A percentile compares a stretch with the other conserved stretches of the same genome.
Evolutionary conservation across 2,797 vertebrate genomes (phyloP).

Genomic region (Thamnophis elegans): DNA sequence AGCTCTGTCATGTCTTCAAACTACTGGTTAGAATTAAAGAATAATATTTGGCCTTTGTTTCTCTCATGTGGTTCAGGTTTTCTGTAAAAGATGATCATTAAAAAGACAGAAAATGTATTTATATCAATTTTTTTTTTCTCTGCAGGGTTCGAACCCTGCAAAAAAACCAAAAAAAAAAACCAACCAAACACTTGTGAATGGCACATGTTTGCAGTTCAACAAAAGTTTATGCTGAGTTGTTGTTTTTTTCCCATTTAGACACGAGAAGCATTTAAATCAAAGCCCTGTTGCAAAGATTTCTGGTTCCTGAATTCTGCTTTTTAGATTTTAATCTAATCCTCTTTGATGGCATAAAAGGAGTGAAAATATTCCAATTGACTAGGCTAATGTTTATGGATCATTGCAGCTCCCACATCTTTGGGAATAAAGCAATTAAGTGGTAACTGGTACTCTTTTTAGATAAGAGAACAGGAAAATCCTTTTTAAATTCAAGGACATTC

Average conservation of each 20-base stretch:
- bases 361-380: not conserved
- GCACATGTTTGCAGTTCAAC: constrained; percentile 26
- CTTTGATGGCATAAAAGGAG: not conserved
- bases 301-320: not conserved
- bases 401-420: not conserved
- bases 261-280: not conserved
- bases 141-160: not conserved
- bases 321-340: not conserved
- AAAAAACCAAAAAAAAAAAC: not conserved
- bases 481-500: not conserved
- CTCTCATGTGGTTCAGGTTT: constrained; percentile 29
- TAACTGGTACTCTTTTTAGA: not conserved
- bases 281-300: not conserved
- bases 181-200: constrained; percentile 9
- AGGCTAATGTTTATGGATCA: not conserved
- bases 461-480: not conserved
- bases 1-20: constrained; percentile 5
- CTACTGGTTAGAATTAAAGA: constrained; percentile 9
- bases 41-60: constrained; percentile 12
- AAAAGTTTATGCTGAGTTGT: constrained; percentile 3
- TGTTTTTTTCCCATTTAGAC: not conserved
- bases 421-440: not conserved
- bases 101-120: constrained; percentile 17
- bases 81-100: constrained; percentile 19
- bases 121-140: not conserved